Percentiles rank a stretch among this genome's conserved stretches.
Evolutionary conservation across 2,797 vertebrate genomes (phyloP).

Genomic region (Dicrostonyx torquatus): DNA sequence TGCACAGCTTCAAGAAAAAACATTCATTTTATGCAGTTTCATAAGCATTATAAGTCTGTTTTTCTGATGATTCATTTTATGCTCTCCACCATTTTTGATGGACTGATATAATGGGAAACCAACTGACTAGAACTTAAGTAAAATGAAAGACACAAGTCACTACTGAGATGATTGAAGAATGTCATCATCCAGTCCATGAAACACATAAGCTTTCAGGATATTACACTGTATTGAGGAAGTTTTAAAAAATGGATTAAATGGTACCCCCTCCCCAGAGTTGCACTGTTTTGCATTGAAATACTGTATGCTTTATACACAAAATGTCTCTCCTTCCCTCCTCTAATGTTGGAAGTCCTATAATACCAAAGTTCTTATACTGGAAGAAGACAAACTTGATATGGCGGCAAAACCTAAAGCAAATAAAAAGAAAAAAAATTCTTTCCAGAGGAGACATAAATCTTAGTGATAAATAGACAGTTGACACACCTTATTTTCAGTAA

Average conservation of each 20-base stretch:
- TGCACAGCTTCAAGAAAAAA: background rate
- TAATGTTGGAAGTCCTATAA: background rate
- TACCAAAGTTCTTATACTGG: background rate
- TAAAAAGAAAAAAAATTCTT: background rate
- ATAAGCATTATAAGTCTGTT: background rate
- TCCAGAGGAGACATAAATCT: background rate
- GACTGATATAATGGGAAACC: background rate
- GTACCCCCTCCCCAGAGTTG: fast-evolving
- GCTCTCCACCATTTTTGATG: background rate
- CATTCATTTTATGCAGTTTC: background rate
- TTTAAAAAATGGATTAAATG: background rate
- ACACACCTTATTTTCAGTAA: background rate
- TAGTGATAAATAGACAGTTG: background rate
- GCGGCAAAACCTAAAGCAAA: background rate
- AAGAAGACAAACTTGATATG: background rate
- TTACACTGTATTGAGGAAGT: background rate
- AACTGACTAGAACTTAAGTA: background rate
- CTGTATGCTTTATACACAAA: background rate
- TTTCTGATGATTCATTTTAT: background rate
- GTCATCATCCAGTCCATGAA: background rate
- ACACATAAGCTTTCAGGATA: background rate
- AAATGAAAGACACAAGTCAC: background rate
- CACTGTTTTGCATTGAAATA: background rate
- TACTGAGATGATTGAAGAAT: background rate
- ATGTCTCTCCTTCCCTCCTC: background rate